Conservation (phyloP, 2,888 invertebrate genomes). For the Listrodromus nycthemerus region DNA sequence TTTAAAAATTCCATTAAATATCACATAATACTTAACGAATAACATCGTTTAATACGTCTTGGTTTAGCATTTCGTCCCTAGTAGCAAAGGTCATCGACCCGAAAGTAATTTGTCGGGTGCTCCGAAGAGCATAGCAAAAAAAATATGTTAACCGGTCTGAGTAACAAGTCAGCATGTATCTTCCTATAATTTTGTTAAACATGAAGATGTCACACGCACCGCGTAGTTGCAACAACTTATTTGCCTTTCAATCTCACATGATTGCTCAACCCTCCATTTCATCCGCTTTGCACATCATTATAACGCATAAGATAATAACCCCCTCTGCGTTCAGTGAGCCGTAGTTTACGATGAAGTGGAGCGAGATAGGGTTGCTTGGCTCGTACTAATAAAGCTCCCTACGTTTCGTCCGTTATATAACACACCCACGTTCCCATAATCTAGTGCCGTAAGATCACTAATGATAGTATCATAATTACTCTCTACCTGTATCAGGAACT, state of each 20-base stretch:
- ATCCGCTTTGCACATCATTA: slow-evolving; percentile 76
- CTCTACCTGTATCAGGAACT: slow-evolving; percentile 78
- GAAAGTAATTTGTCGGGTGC: not conserved
- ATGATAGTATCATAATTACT: slow-evolving; percentile 82
- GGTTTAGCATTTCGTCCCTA: too few species aligned
- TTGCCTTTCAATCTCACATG: slow-evolving; percentile 73
- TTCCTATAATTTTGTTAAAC: slow-evolving; percentile 9
- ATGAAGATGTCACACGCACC: slow-evolving; percentile 41
- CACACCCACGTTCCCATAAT: slow-evolving; percentile 66
- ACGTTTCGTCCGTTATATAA: slow-evolving; percentile 82
- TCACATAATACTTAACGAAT: too few species aligned
- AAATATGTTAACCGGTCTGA: not conserved
- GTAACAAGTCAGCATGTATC: not conserved
- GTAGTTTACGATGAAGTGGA: slow-evolving; percentile 81
- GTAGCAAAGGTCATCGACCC: too few species aligned
- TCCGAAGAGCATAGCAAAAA: not conserved
- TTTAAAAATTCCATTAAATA: too few species aligned
- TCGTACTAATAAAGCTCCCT: slow-evolving; percentile 83
- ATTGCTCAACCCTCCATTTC: slow-evolving; percentile 61
- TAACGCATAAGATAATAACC: slow-evolving; percentile 82
- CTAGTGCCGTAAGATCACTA: slow-evolving; percentile 71
- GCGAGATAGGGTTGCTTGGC: slow-evolving; percentile 80
- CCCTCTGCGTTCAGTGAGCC: slow-evolving; percentile 82
- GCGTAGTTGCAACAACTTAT: slow-evolving; percentile 65
- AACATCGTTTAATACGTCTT: too few species aligned